Evolutionary conservation across 2,888 invertebrate species (phyloP), one percentile per base, ranked within the genome.

Genomic region (Eurytoma adleriae): DNA sequence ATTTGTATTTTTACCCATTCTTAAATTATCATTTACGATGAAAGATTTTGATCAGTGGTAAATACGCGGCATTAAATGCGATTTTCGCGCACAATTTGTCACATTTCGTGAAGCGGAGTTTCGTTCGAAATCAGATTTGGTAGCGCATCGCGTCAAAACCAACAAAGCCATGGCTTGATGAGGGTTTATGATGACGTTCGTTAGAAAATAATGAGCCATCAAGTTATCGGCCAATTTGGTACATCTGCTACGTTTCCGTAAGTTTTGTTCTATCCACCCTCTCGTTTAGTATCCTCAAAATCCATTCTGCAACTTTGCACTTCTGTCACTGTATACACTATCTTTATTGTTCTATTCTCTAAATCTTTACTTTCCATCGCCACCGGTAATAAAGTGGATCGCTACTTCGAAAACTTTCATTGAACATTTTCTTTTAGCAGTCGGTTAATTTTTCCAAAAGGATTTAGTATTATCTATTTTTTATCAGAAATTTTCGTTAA

Each of bases 141-240:
- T 40, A 27, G 62, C 56, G 13, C 30, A 4, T 57, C 12, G 57
- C 27, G 56, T 75, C 52, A 71, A 54, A 30, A 61, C 20, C 68
- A 77, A 80, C 77, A 69, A 69, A 80, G 64, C 69, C 64, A 56
- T 14, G 52, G 62, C 56, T 69, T 80, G 73, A 77, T 69, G 77
- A 80, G 77, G 80, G 69, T 80, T 75, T 64, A 69, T 57, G 76
- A 77, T 80, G 77, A 73, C 73, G 77, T 77, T 80, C 77, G 69
- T 80, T 80, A 80, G 72, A 77, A 80, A 77, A 80, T 80, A 77
- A 80, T 77, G 77, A 80, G 66, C 77, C 77, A 77, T 80, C 72
- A 80, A 72, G 72, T 76, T 76, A 75, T 77, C 77, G 73, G 71
- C 72, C 69, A 75, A 80, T 80, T 80, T 77, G 68, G 67, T 69